These are phyloP conservation scores for Crocodylus rhombifer DNA, from an alignment of 2,797 vertebrate species.

Conservation along the genomic window DNA sequence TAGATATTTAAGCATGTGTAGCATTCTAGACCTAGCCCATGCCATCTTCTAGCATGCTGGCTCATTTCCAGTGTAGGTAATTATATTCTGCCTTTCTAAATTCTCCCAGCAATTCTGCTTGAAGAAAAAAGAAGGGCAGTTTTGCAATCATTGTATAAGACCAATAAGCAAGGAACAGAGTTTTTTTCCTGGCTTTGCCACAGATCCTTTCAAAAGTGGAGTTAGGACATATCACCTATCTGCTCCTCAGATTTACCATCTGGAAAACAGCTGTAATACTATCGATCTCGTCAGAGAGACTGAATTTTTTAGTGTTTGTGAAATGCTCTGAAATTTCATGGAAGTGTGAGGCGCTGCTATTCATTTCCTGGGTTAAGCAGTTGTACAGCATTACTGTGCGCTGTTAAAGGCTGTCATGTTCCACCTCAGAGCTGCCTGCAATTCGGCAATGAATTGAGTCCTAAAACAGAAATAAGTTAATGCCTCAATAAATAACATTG, in stretches of 20 bases:
- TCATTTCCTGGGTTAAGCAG: neutral
- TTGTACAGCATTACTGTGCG: neutral
- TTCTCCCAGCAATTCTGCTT: no score
- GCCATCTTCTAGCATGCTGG: no score
- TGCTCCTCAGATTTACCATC: neutral
- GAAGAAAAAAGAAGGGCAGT: no score
- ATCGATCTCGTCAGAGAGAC: neutral
- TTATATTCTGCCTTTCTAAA: no score
- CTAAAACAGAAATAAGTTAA: constrained; percentile 3
- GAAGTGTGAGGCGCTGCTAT: neutral
- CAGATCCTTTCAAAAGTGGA: neutral
- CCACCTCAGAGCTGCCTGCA: constrained; percentile 43
- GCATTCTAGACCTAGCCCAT: no score
- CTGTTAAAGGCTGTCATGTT: constrained; percentile 25
- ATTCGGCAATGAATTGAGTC: constrained; percentile 26
- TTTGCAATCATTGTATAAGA: no score
- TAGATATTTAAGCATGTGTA: no score
- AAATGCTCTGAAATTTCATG: neutral
- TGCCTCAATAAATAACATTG: constrained; percentile 30
- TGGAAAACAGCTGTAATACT: neutral
- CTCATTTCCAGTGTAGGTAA: no score
- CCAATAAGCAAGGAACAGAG: neutral
- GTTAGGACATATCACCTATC: neutral
- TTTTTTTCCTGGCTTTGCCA: neutral
- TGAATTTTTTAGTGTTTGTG: accelerated